phyloP scores from a whole-genome alignment of 2,888 invertebrate genomes.

The Euphydryas editha region DNA sequence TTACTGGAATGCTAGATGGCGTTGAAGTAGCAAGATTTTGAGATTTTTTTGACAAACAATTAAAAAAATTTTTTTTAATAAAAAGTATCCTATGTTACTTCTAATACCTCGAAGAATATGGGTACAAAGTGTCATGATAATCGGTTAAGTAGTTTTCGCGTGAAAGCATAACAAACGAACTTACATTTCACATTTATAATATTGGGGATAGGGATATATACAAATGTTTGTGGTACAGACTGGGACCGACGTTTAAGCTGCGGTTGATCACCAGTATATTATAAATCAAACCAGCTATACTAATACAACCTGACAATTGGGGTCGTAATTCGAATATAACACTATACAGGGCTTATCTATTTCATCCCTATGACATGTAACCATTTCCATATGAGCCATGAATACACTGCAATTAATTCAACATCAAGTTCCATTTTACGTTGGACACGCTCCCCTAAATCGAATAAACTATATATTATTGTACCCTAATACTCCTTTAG shows the following conservation, averaged over 20 bases:
- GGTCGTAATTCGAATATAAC: constrained; percentile 4
- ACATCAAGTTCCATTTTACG: not conserved
- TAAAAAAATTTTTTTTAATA: no score
- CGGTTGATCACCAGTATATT: constrained; percentile 4
- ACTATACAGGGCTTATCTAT: constrained; percentile 1
- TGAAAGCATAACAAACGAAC: no score
- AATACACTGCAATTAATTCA: not conserved
- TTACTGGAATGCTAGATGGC: no score
- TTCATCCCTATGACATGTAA: not conserved
- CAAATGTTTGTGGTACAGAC: not conserved
- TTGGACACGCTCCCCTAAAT: constrained; percentile 3
- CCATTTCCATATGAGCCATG: not conserved
- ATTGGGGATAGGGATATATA: not conserved
- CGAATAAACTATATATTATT: not conserved
- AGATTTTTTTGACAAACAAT: no score
- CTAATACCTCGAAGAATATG: no score
- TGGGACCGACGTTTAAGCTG: not conserved
- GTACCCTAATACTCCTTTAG: constrained; percentile 2
- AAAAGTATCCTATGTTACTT: no score
- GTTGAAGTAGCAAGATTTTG: no score
- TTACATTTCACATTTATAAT: no score
- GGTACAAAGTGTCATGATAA: no score
- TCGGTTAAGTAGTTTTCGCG: no score
- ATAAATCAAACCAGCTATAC: constrained; percentile 3
- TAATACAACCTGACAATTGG: constrained; percentile 7